phyloP scores from a whole-genome alignment of 2,797 vertebrate genomes.

The Sylvilagus floridanus region DNA sequence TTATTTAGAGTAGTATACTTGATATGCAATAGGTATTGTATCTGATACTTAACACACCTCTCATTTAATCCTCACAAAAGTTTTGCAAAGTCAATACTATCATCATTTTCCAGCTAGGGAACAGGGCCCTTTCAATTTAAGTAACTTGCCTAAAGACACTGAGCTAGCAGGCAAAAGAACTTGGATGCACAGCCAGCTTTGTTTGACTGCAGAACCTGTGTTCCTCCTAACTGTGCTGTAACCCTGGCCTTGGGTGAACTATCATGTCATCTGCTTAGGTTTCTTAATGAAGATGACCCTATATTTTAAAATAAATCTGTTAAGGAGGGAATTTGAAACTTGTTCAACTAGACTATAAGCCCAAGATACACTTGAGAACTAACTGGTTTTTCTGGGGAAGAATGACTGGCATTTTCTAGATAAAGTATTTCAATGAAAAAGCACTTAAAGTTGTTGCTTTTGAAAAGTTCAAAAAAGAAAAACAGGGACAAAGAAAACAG shows the following conservation, averaged over 20 bases:
- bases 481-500: neutral
- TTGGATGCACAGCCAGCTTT: neutral
- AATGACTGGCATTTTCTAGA: conserved; percentile 53
- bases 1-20: conserved; percentile 7
- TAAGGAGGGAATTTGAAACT: conserved; percentile 6
- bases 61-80: conserved; percentile 53
- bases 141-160: neutral
- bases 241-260: neutral
- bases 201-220: neutral
- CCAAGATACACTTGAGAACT: conserved; percentile 13
- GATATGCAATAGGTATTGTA: neutral
- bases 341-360: conserved; percentile 22
- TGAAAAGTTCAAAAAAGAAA: conserved; percentile 56
- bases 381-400: conserved; percentile 36
- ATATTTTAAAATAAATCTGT: conserved; percentile 39
- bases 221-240: neutral
- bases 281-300: conserved; percentile 40
- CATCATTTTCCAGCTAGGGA: conserved; percentile 13
- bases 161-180: neutral
- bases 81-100: conserved; percentile 1
- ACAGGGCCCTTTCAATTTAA: neutral
- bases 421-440: conserved; percentile 46
- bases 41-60: neutral
- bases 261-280: conserved; percentile 24
- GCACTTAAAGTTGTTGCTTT: conserved; percentile 43